phyloP scores from a whole-genome alignment of 2,797 vertebrate species.

The Pteropus rufus region DNA sequence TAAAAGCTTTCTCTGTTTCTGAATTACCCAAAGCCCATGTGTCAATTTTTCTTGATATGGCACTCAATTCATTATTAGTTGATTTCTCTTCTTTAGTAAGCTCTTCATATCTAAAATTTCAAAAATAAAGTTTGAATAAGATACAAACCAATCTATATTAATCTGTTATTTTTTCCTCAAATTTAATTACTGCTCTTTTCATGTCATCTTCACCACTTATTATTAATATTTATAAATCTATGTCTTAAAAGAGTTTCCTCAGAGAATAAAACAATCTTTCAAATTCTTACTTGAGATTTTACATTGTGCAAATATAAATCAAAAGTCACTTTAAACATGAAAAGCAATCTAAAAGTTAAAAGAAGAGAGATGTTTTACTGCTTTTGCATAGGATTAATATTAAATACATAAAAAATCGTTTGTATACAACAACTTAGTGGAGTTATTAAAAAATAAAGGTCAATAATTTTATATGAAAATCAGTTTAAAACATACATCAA shows the following conservation, averaged over 20 bases:
- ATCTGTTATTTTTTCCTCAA: background rate
- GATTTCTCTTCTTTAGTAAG: constrained; percentile 91
- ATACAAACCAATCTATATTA: background rate
- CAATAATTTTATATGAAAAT: constrained; percentile 28
- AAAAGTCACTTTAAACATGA: constrained; percentile 47
- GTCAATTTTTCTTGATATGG: constrained; percentile 91
- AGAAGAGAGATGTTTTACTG: background rate
- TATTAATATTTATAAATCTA: constrained; percentile 46
- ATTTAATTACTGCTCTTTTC: background rate
- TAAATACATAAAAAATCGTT: constrained; percentile 8
- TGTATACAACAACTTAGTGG: background rate
- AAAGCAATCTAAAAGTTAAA: constrained; percentile 19
- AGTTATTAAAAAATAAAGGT: background rate
- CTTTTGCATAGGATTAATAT: constrained; percentile 3
- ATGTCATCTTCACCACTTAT: background rate
- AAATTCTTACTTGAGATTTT: constrained; percentile 35
- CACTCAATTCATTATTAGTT: constrained; percentile 86
- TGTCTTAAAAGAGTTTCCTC: constrained; percentile 5
- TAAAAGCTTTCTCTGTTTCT: constrained; percentile 73
- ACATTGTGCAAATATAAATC: background rate
- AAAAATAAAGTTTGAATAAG: constrained; percentile 54
- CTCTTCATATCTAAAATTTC: constrained; percentile 88
- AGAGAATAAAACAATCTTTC: background rate
- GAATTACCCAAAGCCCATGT: constrained; percentile 83
- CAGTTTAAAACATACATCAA: constrained; percentile 84